Evolutionary conservation across 2,888 invertebrate genomes (phyloP).

Genomic region (Zaprionus bogoriensis): DNA sequence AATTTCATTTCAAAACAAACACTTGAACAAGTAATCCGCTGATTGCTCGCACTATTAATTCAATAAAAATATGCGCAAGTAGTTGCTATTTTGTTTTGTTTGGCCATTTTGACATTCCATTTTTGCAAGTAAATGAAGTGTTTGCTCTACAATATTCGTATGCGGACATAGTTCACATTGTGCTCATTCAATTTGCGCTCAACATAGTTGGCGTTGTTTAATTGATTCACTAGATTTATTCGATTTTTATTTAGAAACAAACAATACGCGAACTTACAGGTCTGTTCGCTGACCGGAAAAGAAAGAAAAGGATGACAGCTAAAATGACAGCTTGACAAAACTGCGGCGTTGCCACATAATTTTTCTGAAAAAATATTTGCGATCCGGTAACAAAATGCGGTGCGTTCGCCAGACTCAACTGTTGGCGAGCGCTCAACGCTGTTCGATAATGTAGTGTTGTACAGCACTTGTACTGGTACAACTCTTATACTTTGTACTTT

Average conservation of each 20-base stretch:
- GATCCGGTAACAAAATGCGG: not conserved
- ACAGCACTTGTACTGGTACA: no score
- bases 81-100: constrained; percentile 41
- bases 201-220: constrained; percentile 34
- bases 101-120: constrained; percentile 9
- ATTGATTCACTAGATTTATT: constrained; percentile 55
- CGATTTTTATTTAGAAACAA: constrained; percentile 59
- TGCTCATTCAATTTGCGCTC: constrained; percentile 6
- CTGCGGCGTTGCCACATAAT: not conserved
- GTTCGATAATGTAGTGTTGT: no score
- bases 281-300: constrained; percentile 83
- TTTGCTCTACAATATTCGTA: constrained; percentile 21
- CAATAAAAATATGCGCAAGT: not conserved
- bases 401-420: not conserved
- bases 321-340: constrained; percentile 50
- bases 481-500: no score
- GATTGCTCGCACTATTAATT: not conserved
- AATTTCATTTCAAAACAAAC: not conserved
- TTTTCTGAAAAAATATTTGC: not conserved
- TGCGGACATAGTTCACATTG: constrained; percentile 12
- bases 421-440: no score
- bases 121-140: not conserved
- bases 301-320: constrained; percentile 79
- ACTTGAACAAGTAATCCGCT: constrained; percentile 12
- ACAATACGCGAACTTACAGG: constrained; percentile 79